phyloP scores from a whole-genome alignment of 2,797 vertebrate species.

The Melopsittacus undulatus region DNA sequence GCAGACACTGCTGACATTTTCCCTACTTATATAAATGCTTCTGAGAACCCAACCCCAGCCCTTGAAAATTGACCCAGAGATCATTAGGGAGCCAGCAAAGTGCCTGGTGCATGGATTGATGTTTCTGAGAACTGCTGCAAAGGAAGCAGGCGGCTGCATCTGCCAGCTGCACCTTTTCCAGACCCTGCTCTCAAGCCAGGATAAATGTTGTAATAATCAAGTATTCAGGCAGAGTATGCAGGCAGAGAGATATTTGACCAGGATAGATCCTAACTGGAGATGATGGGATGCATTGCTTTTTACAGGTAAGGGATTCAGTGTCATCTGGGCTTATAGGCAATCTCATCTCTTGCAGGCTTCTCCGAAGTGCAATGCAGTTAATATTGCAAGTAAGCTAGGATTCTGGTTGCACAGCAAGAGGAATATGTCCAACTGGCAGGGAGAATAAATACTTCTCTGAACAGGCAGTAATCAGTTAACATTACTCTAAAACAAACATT shows the following conservation, averaged over 20 bases:
- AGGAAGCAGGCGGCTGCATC: slow-evolving; percentile 23
- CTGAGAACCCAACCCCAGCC: neutral
- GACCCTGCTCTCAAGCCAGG: slow-evolving; percentile 3
- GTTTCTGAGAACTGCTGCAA: slow-evolving; percentile 51
- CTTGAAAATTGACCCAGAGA: slow-evolving; percentile 39
- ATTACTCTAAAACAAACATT: slow-evolving; percentile 57
- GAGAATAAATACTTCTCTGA: slow-evolving; percentile 57
- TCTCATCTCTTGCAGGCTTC: neutral
- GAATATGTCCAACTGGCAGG: slow-evolving; percentile 59
- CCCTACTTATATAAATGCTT: neutral
- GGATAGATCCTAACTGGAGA: neutral
- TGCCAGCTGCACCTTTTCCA: slow-evolving; percentile 56
- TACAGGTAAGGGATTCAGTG: neutral
- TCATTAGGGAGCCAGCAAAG: slow-evolving; percentile 39
- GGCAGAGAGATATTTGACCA: neutral
- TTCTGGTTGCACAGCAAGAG: slow-evolving; percentile 22
- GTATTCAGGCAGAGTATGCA: neutral
- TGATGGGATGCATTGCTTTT: neutral
- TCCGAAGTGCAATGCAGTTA: neutral
- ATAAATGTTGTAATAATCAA: neutral
- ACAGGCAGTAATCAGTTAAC: slow-evolving; percentile 40
- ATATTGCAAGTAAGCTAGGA: slow-evolving; percentile 11
- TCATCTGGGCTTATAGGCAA: neutral
- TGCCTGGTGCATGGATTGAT: slow-evolving; percentile 8
- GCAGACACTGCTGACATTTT: neutral